Conservation (phyloP, 1,140 invertebrate species). For the Bombus confusus region DNA sequence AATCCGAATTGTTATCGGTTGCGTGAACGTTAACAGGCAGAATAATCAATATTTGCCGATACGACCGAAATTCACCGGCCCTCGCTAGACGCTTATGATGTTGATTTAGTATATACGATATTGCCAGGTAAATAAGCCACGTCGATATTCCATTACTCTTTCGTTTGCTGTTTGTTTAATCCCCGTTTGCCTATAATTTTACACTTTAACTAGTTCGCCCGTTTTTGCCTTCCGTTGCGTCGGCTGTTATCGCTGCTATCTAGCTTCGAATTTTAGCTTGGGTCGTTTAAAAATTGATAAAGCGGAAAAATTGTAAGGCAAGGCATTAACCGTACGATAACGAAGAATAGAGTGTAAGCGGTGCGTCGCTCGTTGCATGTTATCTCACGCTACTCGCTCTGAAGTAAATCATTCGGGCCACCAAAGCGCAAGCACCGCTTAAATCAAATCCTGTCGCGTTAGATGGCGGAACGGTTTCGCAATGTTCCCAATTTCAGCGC, state of each 20-base stretch:
- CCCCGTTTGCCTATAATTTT: background rate
- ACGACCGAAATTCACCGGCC: constrained; percentile 23
- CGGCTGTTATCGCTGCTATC: too few relatives aligned
- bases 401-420: background rate
- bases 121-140: constrained; percentile 10
- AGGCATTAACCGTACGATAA: background rate
- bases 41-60: constrained; percentile 49
- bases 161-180: constrained; percentile 34
- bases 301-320: too few relatives aligned
- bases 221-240: too few relatives aligned
- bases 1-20: constrained; percentile 44
- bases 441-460: background rate
- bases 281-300: too few relatives aligned
- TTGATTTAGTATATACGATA: constrained; percentile 37
- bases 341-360: background rate
- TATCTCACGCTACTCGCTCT: background rate
- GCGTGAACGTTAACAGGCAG: constrained; percentile 27
- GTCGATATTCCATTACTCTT: constrained; percentile 43
- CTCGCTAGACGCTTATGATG: constrained; percentile 34
- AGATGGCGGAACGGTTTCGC: too few relatives aligned
- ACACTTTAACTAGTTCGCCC: background rate
- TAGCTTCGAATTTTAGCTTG: too few relatives aligned
- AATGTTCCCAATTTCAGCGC: constrained; percentile 22
- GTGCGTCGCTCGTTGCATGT: too few relatives aligned
- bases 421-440: background rate